phyloP scores from a whole-genome alignment of 2,888 invertebrate species.

The Chesias legatella region DNA sequence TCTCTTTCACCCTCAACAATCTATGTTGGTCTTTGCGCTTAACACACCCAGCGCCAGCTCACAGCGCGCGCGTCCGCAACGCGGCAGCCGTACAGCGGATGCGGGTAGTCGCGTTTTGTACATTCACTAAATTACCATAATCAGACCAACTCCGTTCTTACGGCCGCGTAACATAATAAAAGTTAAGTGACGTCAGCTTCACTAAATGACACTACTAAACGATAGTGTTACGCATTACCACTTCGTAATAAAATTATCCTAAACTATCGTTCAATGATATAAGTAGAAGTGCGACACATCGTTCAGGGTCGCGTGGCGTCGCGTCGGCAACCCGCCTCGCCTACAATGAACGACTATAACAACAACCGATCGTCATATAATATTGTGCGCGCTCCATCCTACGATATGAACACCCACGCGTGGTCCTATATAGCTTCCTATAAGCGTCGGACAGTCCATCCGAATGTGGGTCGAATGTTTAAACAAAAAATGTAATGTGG shows the following conservation, averaged over 20 bases:
- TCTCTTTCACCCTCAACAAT: slow-evolving; percentile 39
- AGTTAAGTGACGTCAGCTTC: slow-evolving; percentile 38
- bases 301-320: no score
- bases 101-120: slow-evolving; percentile 33
- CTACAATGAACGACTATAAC: no score
- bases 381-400: slow-evolving; percentile 15
- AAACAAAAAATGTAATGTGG: slow-evolving; percentile 4
- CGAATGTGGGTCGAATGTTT: slow-evolving; percentile 6
- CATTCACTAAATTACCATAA: slow-evolving; percentile 41
- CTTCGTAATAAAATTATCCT: slow-evolving; percentile 47
- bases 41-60: slow-evolving; percentile 55
- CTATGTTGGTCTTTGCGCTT: slow-evolving; percentile 68
- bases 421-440: not conserved
- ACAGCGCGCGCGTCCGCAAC: slow-evolving; percentile 1
- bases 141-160: slow-evolving; percentile 35
- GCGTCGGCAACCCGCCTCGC: no score
- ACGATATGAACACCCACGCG: slow-evolving; percentile 45
- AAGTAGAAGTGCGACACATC: slow-evolving; percentile 33
- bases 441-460: slow-evolving; percentile 3
- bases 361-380: no score
- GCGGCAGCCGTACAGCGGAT: slow-evolving; percentile 1
- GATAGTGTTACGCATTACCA: slow-evolving; percentile 36
- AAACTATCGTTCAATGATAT: slow-evolving; percentile 45
- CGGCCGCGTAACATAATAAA: slow-evolving; percentile 36
- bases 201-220: slow-evolving; percentile 42